phyloP scores from a whole-genome alignment of 2,113 vertebrate species.

The Psettodes erumei region DNA sequence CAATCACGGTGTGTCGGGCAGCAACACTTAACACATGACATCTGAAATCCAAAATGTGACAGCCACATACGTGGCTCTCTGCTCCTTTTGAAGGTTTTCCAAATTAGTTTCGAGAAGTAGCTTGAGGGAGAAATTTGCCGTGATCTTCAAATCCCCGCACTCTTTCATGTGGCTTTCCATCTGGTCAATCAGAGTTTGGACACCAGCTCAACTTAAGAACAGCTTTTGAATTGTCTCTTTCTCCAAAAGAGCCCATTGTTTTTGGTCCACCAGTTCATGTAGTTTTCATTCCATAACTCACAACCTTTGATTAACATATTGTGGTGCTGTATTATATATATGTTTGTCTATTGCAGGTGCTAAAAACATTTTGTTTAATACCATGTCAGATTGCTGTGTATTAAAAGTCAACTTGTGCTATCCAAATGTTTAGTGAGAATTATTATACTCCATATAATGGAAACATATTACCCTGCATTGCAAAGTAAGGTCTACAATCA shows the following conservation, averaged over 20 bases:
- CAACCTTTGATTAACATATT: too few species aligned
- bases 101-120: constrained; percentile 32
- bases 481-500: too few species aligned
- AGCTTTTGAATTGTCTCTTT: not conserved
- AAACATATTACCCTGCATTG: too few species aligned
- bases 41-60: constrained; percentile 30
- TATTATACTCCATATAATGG: too few species aligned
- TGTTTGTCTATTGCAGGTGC: too few species aligned
- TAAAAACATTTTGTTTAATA: too few species aligned
- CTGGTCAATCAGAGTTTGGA: constrained; percentile 15
- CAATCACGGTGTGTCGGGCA: constrained; percentile 63
- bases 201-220: not conserved
- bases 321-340: too few species aligned
- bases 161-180: constrained; percentile 16
- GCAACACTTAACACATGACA: constrained; percentile 57
- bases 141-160: not conserved
- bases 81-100: constrained; percentile 36
- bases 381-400: too few species aligned
- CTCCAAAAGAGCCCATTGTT: not conserved
- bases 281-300: too few species aligned
- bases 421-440: too few species aligned
- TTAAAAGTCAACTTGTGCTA: too few species aligned
- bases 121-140: constrained; percentile 32
- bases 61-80: constrained; percentile 10
- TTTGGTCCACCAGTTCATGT: too few species aligned